Conservation (phyloP, 2,113 vertebrate genomes). For the Odobenus rosmarus region DNA sequence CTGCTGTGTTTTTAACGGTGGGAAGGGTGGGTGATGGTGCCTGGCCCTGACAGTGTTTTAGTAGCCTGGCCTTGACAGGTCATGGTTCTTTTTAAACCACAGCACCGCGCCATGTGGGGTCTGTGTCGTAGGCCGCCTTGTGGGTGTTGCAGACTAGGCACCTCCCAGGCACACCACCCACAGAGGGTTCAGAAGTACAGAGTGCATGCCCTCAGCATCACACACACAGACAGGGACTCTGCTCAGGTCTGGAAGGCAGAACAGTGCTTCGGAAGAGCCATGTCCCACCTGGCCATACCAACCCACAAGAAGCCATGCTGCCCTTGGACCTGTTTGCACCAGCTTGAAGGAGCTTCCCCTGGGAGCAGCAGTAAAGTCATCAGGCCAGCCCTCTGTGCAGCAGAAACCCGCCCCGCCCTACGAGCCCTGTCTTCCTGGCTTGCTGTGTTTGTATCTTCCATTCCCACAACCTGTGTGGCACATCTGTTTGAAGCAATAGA, state of each 20-base stretch:
- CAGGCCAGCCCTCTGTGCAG: background rate
- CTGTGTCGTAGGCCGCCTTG: background rate
- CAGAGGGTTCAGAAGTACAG: background rate
- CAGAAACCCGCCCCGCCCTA: constrained; percentile 13
- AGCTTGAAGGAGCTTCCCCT: background rate
- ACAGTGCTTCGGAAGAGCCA: background rate
- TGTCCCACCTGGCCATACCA: accelerated
- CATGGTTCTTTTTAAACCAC: accelerated
- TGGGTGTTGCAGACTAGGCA: background rate
- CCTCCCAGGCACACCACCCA: accelerated
- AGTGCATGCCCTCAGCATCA: no score
- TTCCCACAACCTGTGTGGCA: constrained; percentile 60
- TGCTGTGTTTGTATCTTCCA: constrained; percentile 36
- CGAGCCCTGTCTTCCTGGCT: constrained; percentile 51
- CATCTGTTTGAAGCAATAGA: constrained; percentile 81
- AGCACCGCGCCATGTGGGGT: background rate
- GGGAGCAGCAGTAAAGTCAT: background rate
- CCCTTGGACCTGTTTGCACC: accelerated
- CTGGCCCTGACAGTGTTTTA: background rate
- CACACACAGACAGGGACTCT: background rate
- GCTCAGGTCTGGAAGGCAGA: background rate
- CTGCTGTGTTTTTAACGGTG: background rate
- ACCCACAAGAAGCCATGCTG: background rate
- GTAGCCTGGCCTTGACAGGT: background rate
- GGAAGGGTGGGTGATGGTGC: background rate